phyloP scores from a whole-genome alignment of 2,113 vertebrate species.

The Boulengeromyrus knoepffleri region DNA sequence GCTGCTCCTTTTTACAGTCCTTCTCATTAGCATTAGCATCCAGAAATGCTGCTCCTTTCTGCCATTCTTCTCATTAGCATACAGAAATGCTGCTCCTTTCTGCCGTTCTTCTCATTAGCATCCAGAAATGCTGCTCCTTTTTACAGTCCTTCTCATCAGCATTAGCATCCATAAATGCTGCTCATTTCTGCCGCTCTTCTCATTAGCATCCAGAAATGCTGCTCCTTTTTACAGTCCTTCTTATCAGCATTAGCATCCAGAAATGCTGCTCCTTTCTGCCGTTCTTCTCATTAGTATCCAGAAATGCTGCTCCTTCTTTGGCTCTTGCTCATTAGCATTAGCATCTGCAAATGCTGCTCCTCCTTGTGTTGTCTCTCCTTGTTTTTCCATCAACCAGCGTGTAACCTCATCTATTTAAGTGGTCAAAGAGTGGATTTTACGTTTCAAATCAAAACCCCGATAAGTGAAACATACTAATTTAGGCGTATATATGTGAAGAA shows the following conservation, averaged over 20 bases:
- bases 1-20: no score
- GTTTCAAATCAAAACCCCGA: background rate
- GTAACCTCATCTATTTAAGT: no score
- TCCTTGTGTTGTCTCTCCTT: background rate
- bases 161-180: background rate
- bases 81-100: background rate
- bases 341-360: background rate
- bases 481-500: no score
- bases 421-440: background rate
- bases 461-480: no score
- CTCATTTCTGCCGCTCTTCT: background rate
- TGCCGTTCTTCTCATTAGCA: accelerated
- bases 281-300: background rate
- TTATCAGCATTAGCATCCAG: background rate
- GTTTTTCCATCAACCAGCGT: no score
- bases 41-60: background rate
- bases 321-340: background rate
- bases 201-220: background rate
- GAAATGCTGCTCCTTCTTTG: background rate
- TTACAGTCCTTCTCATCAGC: background rate
- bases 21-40: background rate
- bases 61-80: background rate
- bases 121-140: no score
- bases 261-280: no score
- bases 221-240: accelerated